Evolutionary conservation across 2,113 vertebrate genomes (phyloP).

Genomic region (Geococcyx californianus): DNA sequence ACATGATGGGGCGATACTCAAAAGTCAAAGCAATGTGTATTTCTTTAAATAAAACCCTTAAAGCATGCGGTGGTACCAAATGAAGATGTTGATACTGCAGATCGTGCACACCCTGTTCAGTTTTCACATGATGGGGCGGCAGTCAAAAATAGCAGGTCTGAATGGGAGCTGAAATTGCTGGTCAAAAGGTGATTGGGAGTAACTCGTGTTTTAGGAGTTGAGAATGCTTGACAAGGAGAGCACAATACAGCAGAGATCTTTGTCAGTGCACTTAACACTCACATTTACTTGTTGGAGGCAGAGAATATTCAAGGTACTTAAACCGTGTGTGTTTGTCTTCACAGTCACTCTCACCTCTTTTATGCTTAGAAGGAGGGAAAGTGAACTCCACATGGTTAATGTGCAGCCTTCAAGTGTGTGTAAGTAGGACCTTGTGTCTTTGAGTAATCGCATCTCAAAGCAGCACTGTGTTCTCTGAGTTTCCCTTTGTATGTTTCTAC

Average conservation of each 20-base stretch:
- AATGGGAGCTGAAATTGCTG: background rate
- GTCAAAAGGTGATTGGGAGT: background rate
- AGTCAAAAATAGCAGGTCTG: background rate
- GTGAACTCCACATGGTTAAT: background rate
- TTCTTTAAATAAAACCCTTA: background rate
- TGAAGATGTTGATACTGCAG: background rate
- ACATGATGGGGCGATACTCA: background rate
- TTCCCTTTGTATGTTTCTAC: background rate
- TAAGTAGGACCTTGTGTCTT: background rate
- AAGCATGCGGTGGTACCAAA: background rate
- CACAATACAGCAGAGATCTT: background rate
- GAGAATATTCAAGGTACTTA: background rate
- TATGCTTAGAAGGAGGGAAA: background rate
- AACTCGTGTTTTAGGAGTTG: background rate
- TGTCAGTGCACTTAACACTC: background rate
- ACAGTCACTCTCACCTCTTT: background rate
- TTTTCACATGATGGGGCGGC: background rate
- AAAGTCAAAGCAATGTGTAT: background rate
- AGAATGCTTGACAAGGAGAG: background rate
- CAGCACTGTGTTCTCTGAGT: background rate
- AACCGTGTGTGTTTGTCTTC: background rate
- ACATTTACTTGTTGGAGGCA: background rate
- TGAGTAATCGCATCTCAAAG: background rate
- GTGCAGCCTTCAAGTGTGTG: background rate
- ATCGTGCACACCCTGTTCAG: background rate